Percentiles rank a stretch among this genome's conserved stretches.
phyloP scores from a whole-genome alignment of 2,797 vertebrate genomes.

The Tokudaia muenninki region DNA sequence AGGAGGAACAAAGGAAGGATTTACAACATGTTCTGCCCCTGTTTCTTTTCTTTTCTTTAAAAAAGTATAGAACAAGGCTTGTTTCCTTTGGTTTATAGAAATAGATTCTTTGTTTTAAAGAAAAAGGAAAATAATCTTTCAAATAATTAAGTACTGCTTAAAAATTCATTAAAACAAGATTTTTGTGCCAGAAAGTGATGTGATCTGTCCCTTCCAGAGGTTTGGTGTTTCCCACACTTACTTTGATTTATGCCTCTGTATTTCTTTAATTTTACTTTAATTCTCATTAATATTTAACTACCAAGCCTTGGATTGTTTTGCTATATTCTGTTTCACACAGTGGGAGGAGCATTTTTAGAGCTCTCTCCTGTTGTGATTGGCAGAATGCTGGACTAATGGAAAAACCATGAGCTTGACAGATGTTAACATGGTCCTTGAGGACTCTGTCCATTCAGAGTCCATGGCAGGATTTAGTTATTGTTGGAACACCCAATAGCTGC shows the following conservation, averaged over 20 bases:
- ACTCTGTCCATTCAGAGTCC: background rate
- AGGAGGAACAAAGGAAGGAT: background rate
- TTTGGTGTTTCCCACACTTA: constrained; percentile 55
- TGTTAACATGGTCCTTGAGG: background rate
- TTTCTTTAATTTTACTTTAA: constrained; percentile 68
- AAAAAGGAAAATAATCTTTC: constrained; percentile 66
- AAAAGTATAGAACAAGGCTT: constrained; percentile 56
- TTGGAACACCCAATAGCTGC: background rate
- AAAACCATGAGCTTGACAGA: background rate
- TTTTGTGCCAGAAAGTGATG: constrained; percentile 30
- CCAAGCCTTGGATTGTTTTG: constrained; percentile 25
- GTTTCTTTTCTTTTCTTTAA: background rate
- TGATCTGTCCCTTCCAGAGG: background rate
- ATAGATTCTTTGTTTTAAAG: constrained; percentile 61
- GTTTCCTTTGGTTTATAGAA: constrained; percentile 71
- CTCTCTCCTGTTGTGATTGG: background rate
- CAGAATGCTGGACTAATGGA: background rate
- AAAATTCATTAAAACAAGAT: constrained; percentile 62
- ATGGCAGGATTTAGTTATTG: background rate
- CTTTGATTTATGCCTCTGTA: constrained; percentile 53
- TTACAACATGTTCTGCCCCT: constrained; percentile 34
- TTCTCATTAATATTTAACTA: constrained; percentile 38
- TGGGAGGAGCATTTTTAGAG: background rate
- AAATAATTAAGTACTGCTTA: constrained; percentile 72
- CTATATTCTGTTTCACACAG: constrained; percentile 3